phyloP scores from a whole-genome alignment of 2,113 vertebrate species.

The Cinclus cinclus region DNA sequence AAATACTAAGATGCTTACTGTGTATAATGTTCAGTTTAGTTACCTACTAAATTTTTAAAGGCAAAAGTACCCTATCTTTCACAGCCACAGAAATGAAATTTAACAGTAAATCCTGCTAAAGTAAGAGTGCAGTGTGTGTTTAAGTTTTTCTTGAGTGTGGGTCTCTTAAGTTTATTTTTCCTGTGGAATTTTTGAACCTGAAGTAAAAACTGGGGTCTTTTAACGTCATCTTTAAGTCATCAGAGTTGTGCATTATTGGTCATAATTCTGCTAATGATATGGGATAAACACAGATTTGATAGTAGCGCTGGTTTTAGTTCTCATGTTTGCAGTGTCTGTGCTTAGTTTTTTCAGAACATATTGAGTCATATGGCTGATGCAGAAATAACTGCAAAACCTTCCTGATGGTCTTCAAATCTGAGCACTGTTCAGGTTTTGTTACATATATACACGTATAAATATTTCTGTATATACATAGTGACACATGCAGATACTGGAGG shows the following conservation, averaged over 20 bases:
- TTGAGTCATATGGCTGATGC: background rate
- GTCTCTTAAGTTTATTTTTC: background rate
- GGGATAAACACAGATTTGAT: background rate
- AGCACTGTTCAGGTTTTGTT: background rate
- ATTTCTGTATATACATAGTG: background rate
- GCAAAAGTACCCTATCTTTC: constrained; percentile 37
- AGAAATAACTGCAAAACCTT: background rate
- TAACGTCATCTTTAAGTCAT: background rate
- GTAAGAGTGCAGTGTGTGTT: background rate
- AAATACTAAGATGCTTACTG: constrained; percentile 76
- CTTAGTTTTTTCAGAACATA: background rate
- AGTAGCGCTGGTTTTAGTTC: background rate
- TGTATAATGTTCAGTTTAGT: constrained; percentile 77
- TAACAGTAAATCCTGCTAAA: background rate
- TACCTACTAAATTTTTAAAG: constrained; percentile 69
- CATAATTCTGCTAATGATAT: background rate
- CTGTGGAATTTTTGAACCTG: background rate
- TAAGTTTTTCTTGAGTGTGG: background rate
- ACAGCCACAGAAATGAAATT: constrained; percentile 22
- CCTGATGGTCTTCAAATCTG: background rate
- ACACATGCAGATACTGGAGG: background rate
- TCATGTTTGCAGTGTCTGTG: background rate
- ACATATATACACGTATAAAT: no score
- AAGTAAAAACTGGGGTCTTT: background rate
- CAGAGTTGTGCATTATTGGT: background rate